Evolutionary conservation across 2,797 vertebrate species (phyloP).

Genomic region (Loriculus beryllinus): DNA sequence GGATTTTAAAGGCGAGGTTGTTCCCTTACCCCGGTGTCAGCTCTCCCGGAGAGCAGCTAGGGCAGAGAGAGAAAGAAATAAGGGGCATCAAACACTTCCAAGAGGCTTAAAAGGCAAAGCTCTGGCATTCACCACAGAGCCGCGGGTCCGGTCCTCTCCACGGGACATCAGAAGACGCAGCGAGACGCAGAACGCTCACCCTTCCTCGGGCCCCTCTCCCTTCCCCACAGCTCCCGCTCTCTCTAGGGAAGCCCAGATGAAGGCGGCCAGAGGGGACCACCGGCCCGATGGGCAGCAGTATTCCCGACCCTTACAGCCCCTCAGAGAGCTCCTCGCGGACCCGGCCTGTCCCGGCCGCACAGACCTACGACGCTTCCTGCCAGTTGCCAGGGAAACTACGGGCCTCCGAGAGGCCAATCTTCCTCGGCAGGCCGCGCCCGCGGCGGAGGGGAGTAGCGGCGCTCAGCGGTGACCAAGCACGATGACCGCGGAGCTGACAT

Average conservation of each 20-base stretch:
- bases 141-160: background rate
- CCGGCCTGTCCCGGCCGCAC: background rate
- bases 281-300: background rate
- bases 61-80: background rate
- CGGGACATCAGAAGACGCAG: accelerated
- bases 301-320: background rate
- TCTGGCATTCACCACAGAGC: background rate
- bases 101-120: background rate
- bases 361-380: background rate
- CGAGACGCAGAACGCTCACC: background rate
- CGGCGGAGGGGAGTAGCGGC: background rate
- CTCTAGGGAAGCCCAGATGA: background rate
- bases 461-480: too few relatives aligned
- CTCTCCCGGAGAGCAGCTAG: background rate
- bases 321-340: background rate
- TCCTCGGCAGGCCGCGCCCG: too few relatives aligned
- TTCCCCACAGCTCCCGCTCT: background rate
- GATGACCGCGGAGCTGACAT: accelerated
- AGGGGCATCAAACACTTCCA: background rate
- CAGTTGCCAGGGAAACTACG: constrained; percentile 50
- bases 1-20: background rate
- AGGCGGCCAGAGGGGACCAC: background rate
- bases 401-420: background rate
- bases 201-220: background rate
- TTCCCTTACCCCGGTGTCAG: background rate